Base-by-base conservation (phyloP, 2,888 invertebrate genomes). In the Limnephilus rhombicus region DNA sequence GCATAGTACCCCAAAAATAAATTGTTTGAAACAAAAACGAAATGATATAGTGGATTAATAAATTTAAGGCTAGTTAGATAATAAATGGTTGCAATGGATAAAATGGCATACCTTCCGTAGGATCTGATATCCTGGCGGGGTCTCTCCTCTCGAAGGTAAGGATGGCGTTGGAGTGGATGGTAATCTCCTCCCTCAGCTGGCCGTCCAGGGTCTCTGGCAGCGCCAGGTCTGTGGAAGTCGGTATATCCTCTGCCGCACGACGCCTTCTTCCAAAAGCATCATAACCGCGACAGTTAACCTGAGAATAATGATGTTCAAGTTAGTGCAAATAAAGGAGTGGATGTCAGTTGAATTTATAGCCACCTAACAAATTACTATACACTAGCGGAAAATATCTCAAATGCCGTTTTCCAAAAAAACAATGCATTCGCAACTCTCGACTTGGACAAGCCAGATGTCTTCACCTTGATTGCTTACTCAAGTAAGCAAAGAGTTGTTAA, bases 231-330 rank as follows among this genome's bases (percentile, higher is more conserved):
- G 97, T 97, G 31, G 91, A 80, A 4, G 87, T 68, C 31, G 87
- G 80, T 29, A 83, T 41, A 49, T 95, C 94, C 95, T 97, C 96
- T 95, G 97, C 96, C 94, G 97, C 96, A 95, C 98, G 97, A 95
- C 97, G 97, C 94, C 98, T 97, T 94, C 98, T 97, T 91, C 99
- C 99, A 94, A 98, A 99, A 45, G 99, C 98, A 95, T 99, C 98
- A 94, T 98, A 97, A 93, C 98, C 99, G 94, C 98, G 97, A 95
- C 99, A 99, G 95, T 99, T 99, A 3, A 99, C 98, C 98, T 98
- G 94, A 93, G 92, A 68, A 68, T 24, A 24, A n/a, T 68, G 5
- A 68, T n/a, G 68, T 68, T 68, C 68, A 68, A 9, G 24, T 68
- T 68, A n/a, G 68, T 68, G 9, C n/a, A 68, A 24, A 68, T 68